Conservation (phyloP, 1,140 invertebrate genomes). For the Nebria ingens region DNA sequence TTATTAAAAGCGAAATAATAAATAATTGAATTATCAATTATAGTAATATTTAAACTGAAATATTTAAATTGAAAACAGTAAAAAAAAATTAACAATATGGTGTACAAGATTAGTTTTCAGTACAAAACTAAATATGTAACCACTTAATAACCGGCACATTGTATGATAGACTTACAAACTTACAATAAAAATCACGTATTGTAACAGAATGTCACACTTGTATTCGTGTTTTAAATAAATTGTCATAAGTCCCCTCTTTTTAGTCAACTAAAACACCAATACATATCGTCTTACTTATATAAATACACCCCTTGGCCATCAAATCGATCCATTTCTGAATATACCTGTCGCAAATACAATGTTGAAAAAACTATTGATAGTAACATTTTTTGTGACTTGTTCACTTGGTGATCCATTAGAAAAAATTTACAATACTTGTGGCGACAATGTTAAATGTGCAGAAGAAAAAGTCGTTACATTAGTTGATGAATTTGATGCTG, state of each 20-base stretch:
- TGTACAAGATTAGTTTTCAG: neutral
- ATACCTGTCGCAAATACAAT: neutral
- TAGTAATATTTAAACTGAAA: no score
- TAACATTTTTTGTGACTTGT: conserved; percentile 1
- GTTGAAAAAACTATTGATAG: neutral
- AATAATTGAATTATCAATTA: no score
- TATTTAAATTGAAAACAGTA: neutral
- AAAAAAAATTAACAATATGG: neutral
- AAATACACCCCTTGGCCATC: neutral
- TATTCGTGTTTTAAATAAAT: neutral
- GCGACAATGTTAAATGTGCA: conserved; percentile 22
- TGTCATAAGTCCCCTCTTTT: neutral
- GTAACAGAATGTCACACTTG: neutral
- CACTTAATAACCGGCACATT: neutral
- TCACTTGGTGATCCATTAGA: neutral
- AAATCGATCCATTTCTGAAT: neutral
- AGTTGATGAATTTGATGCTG: conserved; percentile 35
- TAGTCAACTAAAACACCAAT: neutral
- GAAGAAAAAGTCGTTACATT: conserved; percentile 36
- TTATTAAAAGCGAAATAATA: no score
- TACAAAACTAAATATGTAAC: neutral
- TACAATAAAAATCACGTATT: neutral
- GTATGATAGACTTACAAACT: neutral
- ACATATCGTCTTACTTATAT: neutral
- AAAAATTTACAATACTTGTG: conserved; percentile 18